These are phyloP conservation scores for Batillaria attramentaria DNA, from an alignment of 1,140 invertebrate species.

Conservation along the genomic window DNA sequence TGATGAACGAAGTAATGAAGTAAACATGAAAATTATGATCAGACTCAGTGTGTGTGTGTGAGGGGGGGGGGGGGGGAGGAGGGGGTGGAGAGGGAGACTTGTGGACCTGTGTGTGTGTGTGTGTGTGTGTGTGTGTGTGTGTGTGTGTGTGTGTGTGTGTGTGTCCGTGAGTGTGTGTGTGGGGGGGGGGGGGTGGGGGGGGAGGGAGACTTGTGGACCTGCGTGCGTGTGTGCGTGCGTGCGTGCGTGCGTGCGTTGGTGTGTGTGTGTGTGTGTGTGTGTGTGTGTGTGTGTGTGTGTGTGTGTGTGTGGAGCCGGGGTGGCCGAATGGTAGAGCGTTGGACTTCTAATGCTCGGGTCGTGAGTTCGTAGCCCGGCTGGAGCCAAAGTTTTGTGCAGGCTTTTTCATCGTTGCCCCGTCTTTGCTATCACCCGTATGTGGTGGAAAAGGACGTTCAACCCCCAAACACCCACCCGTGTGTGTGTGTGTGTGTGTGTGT, in stretches of 20 bases:
- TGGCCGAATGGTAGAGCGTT: neutral
- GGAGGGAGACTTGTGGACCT: neutral
- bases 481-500: slow-evolving; percentile 30
- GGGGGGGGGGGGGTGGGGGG: neutral
- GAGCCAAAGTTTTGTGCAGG: no score
- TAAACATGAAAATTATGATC: neutral
- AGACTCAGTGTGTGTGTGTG: neutral
- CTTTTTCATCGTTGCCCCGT: neutral
- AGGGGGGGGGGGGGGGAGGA: no score
- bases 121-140: neutral
- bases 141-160: neutral
- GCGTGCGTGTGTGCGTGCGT: neutral
- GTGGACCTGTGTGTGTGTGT: neutral
- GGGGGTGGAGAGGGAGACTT: neutral
- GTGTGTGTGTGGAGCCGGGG: neutral
- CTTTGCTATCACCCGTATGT: neutral
- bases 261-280: neutral
- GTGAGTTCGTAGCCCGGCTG: neutral
- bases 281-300: slow-evolving; percentile 7
- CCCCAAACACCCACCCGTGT: no score
- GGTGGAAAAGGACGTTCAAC: no score
- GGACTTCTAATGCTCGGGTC: neutral
- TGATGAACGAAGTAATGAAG: no score
- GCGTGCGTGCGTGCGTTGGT: neutral
- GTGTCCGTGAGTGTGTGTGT: neutral